Conservation (phyloP, 2,888 invertebrate species). For the Pristionchus mayeri region DNA sequence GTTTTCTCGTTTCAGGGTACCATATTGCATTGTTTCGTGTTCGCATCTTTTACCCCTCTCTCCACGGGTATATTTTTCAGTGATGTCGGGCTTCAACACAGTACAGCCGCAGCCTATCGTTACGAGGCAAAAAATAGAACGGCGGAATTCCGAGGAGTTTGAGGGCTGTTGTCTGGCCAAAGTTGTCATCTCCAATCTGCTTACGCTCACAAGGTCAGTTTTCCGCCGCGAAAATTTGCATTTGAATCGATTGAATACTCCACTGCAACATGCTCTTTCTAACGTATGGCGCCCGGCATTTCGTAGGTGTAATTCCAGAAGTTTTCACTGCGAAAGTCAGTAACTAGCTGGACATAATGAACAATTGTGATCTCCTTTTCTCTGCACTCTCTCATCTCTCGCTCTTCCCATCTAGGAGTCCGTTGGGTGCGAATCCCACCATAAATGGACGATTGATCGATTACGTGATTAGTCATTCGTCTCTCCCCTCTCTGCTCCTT, state of each 20-base stretch:
- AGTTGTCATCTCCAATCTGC: conserved; percentile 73
- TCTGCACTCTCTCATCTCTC: too few species aligned
- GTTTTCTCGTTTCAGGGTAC: too few species aligned
- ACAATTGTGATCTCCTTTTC: not conserved
- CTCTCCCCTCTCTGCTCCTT: not conserved
- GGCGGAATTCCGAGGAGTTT: conserved; percentile 46
- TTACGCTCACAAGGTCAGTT: conserved; percentile 73
- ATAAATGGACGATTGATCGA: not conserved
- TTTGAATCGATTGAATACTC: not conserved
- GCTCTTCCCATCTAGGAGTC: not conserved
- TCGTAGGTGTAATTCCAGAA: too few species aligned
- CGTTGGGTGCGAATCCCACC: not conserved
- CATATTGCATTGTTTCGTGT: too few species aligned
- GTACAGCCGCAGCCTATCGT: not conserved
- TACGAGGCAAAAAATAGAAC: not conserved
- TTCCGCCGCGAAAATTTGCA: not conserved
- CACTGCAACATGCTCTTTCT: not conserved
- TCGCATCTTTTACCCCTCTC: too few species aligned
- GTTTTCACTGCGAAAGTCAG: not conserved
- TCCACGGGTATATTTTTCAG: too few species aligned
- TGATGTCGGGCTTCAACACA: conserved; percentile 12
- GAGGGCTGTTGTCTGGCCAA: conserved; percentile 74
- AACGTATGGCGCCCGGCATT: not conserved
- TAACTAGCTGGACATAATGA: too few species aligned
- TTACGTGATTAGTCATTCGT: conserved; percentile 26